Conservation (phyloP, 2,113 vertebrate genomes). For the Dasyurus viverrinus region DNA sequence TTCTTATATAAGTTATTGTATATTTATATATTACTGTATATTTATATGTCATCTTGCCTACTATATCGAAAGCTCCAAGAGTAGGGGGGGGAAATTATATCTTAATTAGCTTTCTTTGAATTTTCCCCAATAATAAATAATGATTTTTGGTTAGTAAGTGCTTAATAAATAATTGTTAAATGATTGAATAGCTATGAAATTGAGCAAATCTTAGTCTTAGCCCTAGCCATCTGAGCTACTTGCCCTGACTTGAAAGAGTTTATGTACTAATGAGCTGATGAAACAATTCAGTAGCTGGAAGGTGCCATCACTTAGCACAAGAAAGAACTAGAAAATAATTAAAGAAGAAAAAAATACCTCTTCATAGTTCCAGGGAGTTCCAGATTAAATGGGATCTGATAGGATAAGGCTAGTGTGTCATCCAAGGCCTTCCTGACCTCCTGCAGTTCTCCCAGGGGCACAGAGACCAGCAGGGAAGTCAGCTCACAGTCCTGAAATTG, state of each 20-base stretch:
- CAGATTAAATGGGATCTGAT: slow-evolving; percentile 78
- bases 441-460: slow-evolving; percentile 84
- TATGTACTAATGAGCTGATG: not conserved
- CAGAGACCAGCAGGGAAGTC: slow-evolving; percentile 76
- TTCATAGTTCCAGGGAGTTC: slow-evolving; percentile 83
- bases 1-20: not conserved
- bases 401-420: slow-evolving; percentile 84
- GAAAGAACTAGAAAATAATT: not conserved
- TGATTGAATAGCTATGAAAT: not conserved
- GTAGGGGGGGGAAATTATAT: not conserved
- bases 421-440: slow-evolving; percentile 85
- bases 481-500: slow-evolving; percentile 85
- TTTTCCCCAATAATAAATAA: not conserved
- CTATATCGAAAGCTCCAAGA: not conserved
- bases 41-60: not conserved
- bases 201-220: not conserved
- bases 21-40: not conserved
- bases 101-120: not conserved
- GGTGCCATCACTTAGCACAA: not conserved
- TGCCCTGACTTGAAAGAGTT: not conserved
- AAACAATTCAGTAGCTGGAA: not conserved
- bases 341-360: slow-evolving; percentile 84
- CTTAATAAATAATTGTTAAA: not conserved
- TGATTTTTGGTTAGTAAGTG: not conserved
- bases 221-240: not conserved